Evolutionary conservation across 2,797 vertebrate species (phyloP).

Genomic region (Oreonectes daqikongensis): DNA sequence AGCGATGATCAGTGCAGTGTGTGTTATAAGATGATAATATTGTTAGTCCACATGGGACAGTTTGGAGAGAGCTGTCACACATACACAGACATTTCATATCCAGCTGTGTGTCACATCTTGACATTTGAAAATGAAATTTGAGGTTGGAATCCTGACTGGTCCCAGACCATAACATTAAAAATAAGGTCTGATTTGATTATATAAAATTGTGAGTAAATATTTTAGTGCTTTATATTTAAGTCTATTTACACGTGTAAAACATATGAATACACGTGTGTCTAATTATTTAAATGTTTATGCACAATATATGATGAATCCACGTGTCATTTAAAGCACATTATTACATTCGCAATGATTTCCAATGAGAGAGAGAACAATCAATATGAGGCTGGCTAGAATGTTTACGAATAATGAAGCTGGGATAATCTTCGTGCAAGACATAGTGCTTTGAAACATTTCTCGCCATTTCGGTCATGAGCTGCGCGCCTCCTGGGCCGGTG

Average conservation of each 20-base stretch:
- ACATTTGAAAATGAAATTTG: constrained; percentile 9
- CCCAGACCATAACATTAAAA: background rate
- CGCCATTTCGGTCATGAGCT: constrained; percentile 31
- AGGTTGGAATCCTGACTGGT: constrained; percentile 8
- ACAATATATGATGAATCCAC: background rate
- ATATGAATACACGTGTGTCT: background rate
- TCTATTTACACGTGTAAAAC: background rate
- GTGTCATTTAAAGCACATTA: constrained; percentile 56
- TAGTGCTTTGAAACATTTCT: constrained; percentile 35
- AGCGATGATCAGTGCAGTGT: constrained; percentile 4
- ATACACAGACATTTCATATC: background rate
- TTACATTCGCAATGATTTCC: constrained; percentile 63
- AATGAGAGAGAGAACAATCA: constrained; percentile 53
- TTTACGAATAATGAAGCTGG: constrained; percentile 42
- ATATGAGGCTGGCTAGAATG: constrained; percentile 46
- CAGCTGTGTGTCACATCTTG: constrained; percentile 9
- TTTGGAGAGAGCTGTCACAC: background rate
- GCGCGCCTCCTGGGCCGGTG: constrained; percentile 40
- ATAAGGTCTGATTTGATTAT: background rate
- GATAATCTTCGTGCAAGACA: constrained; percentile 38
- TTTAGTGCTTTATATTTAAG: constrained; percentile 1
- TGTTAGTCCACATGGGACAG: constrained; percentile 32
- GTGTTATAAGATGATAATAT: constrained; percentile 19
- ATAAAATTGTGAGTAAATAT: background rate
- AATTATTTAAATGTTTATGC: background rate